Percentiles rank a stretch among this genome's conserved stretches.
Conservation (phyloP, 2,888 invertebrate species). For the Octodonta nipae region DNA sequence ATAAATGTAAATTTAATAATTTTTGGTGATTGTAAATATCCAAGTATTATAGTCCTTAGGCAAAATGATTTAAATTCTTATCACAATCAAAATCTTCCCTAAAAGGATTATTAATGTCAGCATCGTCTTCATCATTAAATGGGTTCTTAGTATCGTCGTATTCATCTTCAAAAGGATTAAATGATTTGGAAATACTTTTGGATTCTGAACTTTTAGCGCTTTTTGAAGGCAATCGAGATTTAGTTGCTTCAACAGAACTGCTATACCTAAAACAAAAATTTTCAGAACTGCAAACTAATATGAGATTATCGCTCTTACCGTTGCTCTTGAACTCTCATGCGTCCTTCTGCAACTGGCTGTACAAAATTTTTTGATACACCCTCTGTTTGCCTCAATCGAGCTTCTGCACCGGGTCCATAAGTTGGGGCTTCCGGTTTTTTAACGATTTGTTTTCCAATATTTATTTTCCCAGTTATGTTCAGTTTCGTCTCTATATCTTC, state of each 20-base stretch:
- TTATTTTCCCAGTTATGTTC: slow-evolving; percentile 11
- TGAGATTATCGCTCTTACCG: slow-evolving; percentile 6
- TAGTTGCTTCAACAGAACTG: no score
- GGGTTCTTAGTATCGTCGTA: slow-evolving; percentile 54
- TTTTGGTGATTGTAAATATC: not conserved
- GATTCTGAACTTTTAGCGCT: slow-evolving; percentile 21
- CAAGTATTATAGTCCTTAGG: not conserved
- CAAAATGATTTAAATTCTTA: slow-evolving; percentile 61
- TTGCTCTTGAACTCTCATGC: slow-evolving; percentile 36
- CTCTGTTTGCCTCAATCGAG: slow-evolving; percentile 27
- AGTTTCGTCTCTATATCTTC: slow-evolving; percentile 20
- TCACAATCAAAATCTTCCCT: slow-evolving; percentile 54
- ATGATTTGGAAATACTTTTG: slow-evolving; percentile 16
- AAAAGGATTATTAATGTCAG: slow-evolving; percentile 45
- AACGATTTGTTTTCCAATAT: not conserved
- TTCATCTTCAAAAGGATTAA: slow-evolving; percentile 35
- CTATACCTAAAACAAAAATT: no score
- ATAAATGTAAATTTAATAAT: not conserved
- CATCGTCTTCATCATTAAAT: slow-evolving; percentile 37
- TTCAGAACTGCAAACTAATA: not conserved
- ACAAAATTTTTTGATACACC: slow-evolving; percentile 11
- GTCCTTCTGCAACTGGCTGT: slow-evolving; percentile 42
- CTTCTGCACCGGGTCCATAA: slow-evolving; percentile 29
- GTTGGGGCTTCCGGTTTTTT: slow-evolving; percentile 11
- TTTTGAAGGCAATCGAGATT: not conserved